Evolutionary conservation across 2,888 invertebrate species (phyloP).

Genomic region (Colostygia pectinataria): DNA sequence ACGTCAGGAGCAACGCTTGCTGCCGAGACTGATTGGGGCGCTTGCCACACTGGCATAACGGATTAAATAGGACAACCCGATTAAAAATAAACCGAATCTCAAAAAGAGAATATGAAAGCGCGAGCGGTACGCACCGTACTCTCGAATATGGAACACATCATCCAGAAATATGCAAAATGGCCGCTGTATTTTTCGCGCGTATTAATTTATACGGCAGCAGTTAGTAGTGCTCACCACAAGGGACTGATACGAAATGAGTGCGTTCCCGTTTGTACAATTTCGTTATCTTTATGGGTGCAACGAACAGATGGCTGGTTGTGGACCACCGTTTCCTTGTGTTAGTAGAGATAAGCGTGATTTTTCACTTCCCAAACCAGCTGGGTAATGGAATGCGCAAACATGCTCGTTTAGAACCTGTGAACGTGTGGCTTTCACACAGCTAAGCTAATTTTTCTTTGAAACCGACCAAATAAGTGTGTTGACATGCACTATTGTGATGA

Average conservation of each 20-base stretch:
- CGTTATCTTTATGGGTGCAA: constrained; percentile 82
- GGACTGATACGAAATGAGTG: constrained; percentile 71
- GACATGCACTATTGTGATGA: constrained; percentile 29
- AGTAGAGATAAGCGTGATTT: constrained; percentile 80
- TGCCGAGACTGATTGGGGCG: constrained; percentile 75
- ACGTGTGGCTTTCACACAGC: constrained; percentile 60
- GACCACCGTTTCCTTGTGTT: constrained; percentile 73
- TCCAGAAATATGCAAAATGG: constrained; percentile 77
- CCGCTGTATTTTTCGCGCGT: constrained; percentile 73
- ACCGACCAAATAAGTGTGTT: constrained; percentile 41
- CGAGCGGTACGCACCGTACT: constrained; percentile 75
- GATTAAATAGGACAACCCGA: constrained; percentile 82
- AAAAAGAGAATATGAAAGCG: constrained; percentile 73
- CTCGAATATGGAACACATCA: constrained; percentile 81
- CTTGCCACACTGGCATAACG: constrained; percentile 70
- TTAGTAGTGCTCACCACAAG: constrained; percentile 63
- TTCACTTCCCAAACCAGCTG: constrained; percentile 78
- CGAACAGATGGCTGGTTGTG: constrained; percentile 77
- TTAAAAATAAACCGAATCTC: constrained; percentile 81
- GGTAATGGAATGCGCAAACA: constrained; percentile 73
- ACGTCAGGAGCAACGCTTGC: constrained; percentile 70
- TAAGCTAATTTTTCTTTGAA: constrained; percentile 68
- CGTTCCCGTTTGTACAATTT: constrained; percentile 70
- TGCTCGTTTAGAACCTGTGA: constrained; percentile 60
- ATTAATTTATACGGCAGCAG: constrained; percentile 57